Evolutionary conservation across 2,888 invertebrate species (phyloP), one percentile per base, ranked within the genome.

Genomic region (Caenorhabditis sp.): DNA sequence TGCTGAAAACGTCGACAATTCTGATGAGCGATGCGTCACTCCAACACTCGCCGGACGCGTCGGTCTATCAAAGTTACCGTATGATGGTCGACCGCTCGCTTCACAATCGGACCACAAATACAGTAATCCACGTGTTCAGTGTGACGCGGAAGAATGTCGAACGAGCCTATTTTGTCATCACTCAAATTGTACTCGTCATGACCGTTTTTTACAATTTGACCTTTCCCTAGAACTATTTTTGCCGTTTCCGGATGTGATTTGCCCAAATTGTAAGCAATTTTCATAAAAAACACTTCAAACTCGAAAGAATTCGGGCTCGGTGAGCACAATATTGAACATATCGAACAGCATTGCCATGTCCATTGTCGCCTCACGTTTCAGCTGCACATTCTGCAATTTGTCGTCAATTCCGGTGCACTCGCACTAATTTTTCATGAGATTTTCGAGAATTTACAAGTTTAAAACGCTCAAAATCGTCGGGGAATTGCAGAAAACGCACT

Each of bases 271-370:
- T 30, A 30, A 30, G 7, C 30, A 5, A 30, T 30, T 30, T 30
- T 30, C 41, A 41, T 7, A 41, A 7, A 3, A 35, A 43, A 20
- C 7, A 35, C 20, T n/a, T 65, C 43, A 74, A 50, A 61, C 61
- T 26, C 68, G 41, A 30, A 75, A 75, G 58, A 75, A 75, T 9
- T 75, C 75, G 7, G 75, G 75, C 24, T 75, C 75, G 0, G 75
- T 75, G 17, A 75, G 32, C 11, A 68, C 48, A 43, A 75, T 62
- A 37, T 68, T 75, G 48, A 75, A 75, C 53, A 75, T 56, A 15
- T 75, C 75, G 52, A 75, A 75, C 1, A 75, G 35, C 32, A 75
- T 48, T 8, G 75, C 75, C 27, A 75, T 32, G 7, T 75, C 62
- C 55, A 75, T 75, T 1, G 68, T 68, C 2, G 32, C 9, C 35